Conservation (phyloP, 2,888 invertebrate genomes). For the Cataglyphis albicans region DNA sequence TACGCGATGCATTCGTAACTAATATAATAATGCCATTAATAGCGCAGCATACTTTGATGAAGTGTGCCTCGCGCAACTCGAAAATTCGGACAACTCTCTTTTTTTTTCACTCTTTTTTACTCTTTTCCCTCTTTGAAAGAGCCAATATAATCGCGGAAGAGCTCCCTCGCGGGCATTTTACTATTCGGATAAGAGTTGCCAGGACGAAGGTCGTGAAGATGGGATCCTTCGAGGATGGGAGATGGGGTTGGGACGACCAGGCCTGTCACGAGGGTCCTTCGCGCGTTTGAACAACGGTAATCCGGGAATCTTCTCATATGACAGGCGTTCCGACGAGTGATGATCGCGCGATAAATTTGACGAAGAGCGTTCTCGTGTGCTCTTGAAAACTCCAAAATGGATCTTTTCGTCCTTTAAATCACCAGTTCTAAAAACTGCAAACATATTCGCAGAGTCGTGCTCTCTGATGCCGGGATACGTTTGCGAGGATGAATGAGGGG, state of each 20-base stretch:
- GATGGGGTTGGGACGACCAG: constrained; percentile 39
- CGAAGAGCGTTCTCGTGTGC: not conserved
- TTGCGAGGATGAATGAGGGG: constrained; percentile 22
- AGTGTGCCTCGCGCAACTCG: constrained; percentile 62
- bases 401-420: not conserved
- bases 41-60: constrained; percentile 29
- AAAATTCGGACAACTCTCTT: constrained; percentile 53
- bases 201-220: constrained; percentile 26
- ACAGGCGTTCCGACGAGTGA: constrained; percentile 56
- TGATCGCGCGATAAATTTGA: constrained; percentile 50
- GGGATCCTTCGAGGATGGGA: constrained; percentile 57
- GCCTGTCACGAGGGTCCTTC: constrained; percentile 59
- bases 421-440: constrained; percentile 5
- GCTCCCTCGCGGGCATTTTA: constrained; percentile 70
- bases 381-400: constrained; percentile 1
- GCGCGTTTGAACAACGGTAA: constrained; percentile 73
- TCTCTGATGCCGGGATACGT: not conserved
- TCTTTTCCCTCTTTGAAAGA: constrained; percentile 27
- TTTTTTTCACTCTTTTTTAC: not conserved
- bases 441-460: not conserved
- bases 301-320: constrained; percentile 66
- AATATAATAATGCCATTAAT: constrained; percentile 32
- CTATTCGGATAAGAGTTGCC: constrained; percentile 62
- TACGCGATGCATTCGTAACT: constrained; percentile 11
- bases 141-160: constrained; percentile 69